Percentiles rank a stretch among this genome's conserved stretches.
These are phyloP conservation scores for Littorina saxatilis DNA, from an alignment of 1,140 invertebrate species.

Conservation along the genomic window DNA sequence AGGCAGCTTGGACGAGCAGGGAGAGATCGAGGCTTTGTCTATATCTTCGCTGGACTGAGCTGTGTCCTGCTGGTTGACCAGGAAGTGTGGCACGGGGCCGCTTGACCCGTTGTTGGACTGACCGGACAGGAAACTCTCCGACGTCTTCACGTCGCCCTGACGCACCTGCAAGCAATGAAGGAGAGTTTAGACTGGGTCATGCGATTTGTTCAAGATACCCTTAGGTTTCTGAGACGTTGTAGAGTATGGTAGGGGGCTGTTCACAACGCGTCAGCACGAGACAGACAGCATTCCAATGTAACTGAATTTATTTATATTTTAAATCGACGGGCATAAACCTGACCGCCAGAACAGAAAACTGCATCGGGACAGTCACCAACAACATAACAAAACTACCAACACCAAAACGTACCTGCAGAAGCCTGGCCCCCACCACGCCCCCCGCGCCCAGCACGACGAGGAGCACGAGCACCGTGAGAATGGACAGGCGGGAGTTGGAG, in stretches of 20 bases:
- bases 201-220: too few relatives aligned
- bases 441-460: slow-evolving; percentile 10
- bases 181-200: too few relatives aligned
- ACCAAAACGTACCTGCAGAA: not conserved
- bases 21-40: slow-evolving; percentile 28
- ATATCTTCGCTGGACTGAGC: slow-evolving; percentile 30
- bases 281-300: too few relatives aligned
- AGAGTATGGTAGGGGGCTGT: too few relatives aligned
- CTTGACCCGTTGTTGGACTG: slow-evolving; percentile 7
- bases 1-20: slow-evolving; percentile 35
- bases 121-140: slow-evolving; percentile 12
- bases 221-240: too few relatives aligned
- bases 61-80: slow-evolving; percentile 26
- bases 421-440: not conserved
- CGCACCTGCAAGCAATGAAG: too few relatives aligned
- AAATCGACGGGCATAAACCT: too few relatives aligned
- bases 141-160: not conserved
- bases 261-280: too few relatives aligned
- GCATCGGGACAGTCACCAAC: too few relatives aligned
- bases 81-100: slow-evolving; percentile 21
- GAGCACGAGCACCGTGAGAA: slow-evolving; percentile 10
- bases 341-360: too few relatives aligned
- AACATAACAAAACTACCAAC: too few relatives aligned
- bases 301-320: too few relatives aligned
- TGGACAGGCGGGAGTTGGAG: slow-evolving; percentile 7